These are phyloP conservation scores for Antedon bifida DNA, from an alignment of 35 echinoderm and acorn worm genomes.

Conservation along the genomic window DNA sequence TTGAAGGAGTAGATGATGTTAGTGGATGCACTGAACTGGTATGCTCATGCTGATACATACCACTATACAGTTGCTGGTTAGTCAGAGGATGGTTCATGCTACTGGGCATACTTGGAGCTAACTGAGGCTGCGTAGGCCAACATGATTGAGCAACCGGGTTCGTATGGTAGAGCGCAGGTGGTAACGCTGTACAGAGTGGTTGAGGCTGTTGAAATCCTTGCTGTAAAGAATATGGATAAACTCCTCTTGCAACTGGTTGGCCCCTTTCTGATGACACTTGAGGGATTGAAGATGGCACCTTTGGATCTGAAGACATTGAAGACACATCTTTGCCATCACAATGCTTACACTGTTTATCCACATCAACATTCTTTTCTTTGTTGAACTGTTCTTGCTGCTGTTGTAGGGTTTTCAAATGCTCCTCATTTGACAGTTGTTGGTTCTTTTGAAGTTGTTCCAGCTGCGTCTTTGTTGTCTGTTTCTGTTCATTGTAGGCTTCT, in stretches of 20 bases:
- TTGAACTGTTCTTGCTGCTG: background rate
- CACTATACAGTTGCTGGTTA: background rate
- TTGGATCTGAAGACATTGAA: background rate
- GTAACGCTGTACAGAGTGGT: background rate
- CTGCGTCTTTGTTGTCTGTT: conserved; percentile 28
- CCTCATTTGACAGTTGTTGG: conserved; percentile 26
- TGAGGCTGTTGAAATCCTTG: background rate
- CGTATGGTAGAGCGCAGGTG: background rate
- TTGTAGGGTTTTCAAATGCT: conserved; percentile 12
- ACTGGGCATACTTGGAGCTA: background rate
- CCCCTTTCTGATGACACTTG: background rate
- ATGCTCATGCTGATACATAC: background rate
- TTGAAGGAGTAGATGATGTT: background rate
- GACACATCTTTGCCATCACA: background rate
- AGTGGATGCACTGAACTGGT: background rate
- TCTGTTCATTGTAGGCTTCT: conserved; percentile 40
- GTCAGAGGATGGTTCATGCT: background rate
- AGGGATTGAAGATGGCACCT: background rate
- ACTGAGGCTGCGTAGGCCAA: background rate
- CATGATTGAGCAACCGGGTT: background rate
- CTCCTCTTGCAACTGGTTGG: background rate
- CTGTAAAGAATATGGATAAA: no score
- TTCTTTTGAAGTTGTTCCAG: conserved; percentile 41
- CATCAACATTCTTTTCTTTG: background rate
- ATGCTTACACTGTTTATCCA: background rate